Base-by-base conservation (phyloP, 2,888 invertebrate genomes). In the Andrena fulva region DNA sequence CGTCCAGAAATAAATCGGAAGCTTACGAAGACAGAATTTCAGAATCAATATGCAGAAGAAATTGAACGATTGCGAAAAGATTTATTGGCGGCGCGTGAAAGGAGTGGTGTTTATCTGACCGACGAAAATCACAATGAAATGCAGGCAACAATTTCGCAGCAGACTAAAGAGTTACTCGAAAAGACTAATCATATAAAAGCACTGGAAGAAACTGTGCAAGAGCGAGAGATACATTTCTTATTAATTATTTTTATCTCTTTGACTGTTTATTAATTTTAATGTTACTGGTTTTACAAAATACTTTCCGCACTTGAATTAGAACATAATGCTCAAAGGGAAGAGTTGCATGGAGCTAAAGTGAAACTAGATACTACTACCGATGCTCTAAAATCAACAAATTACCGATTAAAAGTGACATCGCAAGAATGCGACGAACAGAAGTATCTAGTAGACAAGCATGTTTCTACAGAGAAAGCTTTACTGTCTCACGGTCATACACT, bases 131-230 rank as follows among this genome's bases (percentile, higher is more conserved):
- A 35, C 2, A 1, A 35, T 10, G 10, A 35, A 35, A 10, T 35
- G 35, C 10, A 2, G 35, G 35, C 35, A 33, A 33, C 33, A 33
- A 33, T 96, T 84, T 96, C 97, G 62, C 95, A 95, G 35, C 96
- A 96, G 82, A 95, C 95, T 16, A 96, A 96, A 70, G 97, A 97
- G 91, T 95, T 97, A 3, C 95, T 96, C 73, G 96, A 96, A 68
- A 95, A 97, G 84, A 95, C 96, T 59, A 95, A 96, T 48, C 94
- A 96, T 86, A 96, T 97, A 42, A 95, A 96, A 80, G 96, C 96
- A 0, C 93, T 97, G 83, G 96, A 96, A 87, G 96, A 97, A 75
- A 96, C 96, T 87, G 94, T 96, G 84, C 95, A 95, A 2, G 95
- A 95, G 87, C 95, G 96, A 91, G 96, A 96, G 92, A 94, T 94